Evolutionary conservation across 2,888 invertebrate species (phyloP).

Genomic region (Tetragnatha montana): DNA sequence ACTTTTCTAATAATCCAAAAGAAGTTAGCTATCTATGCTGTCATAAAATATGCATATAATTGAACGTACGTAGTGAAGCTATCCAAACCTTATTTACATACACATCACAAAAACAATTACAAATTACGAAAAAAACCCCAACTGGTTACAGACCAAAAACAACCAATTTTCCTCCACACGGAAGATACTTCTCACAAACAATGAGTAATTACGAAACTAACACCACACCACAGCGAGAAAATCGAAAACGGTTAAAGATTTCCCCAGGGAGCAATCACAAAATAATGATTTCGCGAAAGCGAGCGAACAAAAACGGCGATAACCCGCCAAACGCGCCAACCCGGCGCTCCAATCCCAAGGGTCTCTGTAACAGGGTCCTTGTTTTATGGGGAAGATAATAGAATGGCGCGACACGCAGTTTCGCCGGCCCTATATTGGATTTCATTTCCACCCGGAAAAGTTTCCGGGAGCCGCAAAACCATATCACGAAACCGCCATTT

Average conservation of each 20-base stretch:
- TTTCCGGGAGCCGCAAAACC: constrained; percentile 34
- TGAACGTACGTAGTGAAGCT: too few relatives aligned
- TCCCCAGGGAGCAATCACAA: not conserved
- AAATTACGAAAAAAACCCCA: too few relatives aligned
- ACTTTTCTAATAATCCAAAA: too few relatives aligned
- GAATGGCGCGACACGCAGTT: constrained; percentile 66
- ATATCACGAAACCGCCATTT: constrained; percentile 48
- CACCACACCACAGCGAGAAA: too few relatives aligned
- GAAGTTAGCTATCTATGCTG: too few relatives aligned
- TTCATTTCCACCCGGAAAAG: constrained; percentile 68
- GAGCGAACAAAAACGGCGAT: not conserved
- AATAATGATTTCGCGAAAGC: not conserved
- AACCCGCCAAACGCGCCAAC: constrained; percentile 46
- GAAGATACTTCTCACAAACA: too few relatives aligned
- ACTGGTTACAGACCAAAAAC: too few relatives aligned
- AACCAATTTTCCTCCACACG: too few relatives aligned
- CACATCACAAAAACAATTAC: too few relatives aligned
- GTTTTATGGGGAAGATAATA: constrained; percentile 70
- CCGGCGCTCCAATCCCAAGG: constrained; percentile 24
- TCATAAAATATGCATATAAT: too few relatives aligned
- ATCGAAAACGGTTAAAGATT: not conserved
- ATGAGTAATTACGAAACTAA: too few relatives aligned
- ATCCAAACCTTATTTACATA: too few relatives aligned
- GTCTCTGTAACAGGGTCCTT: constrained; percentile 69
- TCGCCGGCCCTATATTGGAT: constrained; percentile 63